phyloP scores from a whole-genome alignment of 2,113 vertebrate species.

The Pica pica region DNA sequence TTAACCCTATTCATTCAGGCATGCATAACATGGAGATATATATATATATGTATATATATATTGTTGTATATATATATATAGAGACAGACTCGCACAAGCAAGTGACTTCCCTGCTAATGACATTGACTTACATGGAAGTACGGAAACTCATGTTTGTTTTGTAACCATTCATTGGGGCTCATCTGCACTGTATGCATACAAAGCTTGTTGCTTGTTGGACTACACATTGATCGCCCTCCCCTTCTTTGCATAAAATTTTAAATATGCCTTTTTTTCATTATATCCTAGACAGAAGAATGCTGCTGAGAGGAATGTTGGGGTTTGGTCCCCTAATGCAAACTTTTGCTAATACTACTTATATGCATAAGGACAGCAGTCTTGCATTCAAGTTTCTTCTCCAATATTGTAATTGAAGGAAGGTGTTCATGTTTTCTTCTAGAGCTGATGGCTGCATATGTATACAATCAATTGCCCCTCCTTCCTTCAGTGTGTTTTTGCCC shows the following conservation, averaged over 20 bases:
- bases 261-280: not conserved
- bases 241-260: not conserved
- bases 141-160: not conserved
- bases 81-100: not conserved
- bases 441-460: not conserved
- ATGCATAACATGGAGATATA: not conserved
- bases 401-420: not conserved
- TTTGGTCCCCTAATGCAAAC: not conserved
- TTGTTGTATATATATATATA: not conserved
- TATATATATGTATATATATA: no score
- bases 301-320: no score
- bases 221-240: not conserved
- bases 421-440: not conserved
- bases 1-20: not conserved
- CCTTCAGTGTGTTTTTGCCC: not conserved
- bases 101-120: not conserved
- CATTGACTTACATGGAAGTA: not conserved
- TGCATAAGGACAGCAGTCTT: not conserved
- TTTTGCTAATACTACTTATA: not conserved
- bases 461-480: not conserved
- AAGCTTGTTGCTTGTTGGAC: not conserved
- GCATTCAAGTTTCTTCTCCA: not conserved
- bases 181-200: not conserved
- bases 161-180: not conserved
- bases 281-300: not conserved